phyloP scores from a whole-genome alignment of 1,140 invertebrate genomes.

The Zaprionus nigranus region DNA sequence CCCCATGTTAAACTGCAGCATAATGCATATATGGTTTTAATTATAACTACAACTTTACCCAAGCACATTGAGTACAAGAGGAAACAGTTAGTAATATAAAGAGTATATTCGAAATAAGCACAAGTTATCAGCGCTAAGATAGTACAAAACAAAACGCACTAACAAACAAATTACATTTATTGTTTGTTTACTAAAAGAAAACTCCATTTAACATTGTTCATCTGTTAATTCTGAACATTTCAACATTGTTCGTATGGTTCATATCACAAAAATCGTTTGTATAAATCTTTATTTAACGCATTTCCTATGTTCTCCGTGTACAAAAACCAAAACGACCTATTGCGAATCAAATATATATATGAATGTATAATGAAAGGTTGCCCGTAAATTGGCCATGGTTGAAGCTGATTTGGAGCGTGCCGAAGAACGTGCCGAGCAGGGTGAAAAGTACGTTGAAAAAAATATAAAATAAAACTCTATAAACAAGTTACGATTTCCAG shows the following conservation, averaged over 20 bases:
- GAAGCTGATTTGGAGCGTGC: constrained; percentile 99
- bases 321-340: constrained; percentile 35
- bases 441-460: constrained; percentile 97
- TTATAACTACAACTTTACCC: background rate
- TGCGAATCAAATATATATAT: constrained; percentile 52
- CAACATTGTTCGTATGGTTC: constrained; percentile 19
- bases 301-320: constrained; percentile 67
- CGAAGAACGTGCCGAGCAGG: constrained; percentile 99
- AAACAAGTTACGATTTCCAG: constrained; percentile 1
- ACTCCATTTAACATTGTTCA: background rate
- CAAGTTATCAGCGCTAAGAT: constrained; percentile 29
- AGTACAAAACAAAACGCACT: constrained; percentile 1
- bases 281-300: constrained; percentile 52
- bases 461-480: constrained; percentile 9
- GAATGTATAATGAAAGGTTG: constrained; percentile 91
- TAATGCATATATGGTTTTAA: background rate
- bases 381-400: constrained; percentile 99
- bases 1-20: background rate
- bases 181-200: constrained; percentile 32
- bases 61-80: constrained; percentile 32
- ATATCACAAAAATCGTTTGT: constrained; percentile 36
- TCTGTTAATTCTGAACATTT: constrained; percentile 17
- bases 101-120: constrained; percentile 28
- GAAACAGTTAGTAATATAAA: constrained; percentile 1
- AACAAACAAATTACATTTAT: constrained; percentile 15